Percentiles rank a stretch among this genome's conserved stretches.
phyloP scores from a whole-genome alignment of 2,797 vertebrate species.

The Myiotriccus ornatus region DNA sequence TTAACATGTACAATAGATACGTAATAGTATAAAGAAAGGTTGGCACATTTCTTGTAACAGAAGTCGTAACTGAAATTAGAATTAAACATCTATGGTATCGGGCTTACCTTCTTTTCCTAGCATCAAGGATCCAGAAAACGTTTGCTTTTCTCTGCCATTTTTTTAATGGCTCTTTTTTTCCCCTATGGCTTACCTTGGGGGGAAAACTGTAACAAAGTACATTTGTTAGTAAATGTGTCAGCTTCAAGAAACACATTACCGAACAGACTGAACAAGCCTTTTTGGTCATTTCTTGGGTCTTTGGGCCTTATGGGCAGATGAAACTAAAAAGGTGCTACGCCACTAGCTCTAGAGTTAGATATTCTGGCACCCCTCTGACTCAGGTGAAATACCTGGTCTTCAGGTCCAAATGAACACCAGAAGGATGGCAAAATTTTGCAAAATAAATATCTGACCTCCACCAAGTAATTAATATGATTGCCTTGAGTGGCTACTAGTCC shows the following conservation, averaged over 20 bases:
- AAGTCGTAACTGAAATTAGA: background rate
- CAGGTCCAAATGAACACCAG: background rate
- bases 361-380: background rate
- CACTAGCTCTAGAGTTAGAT: background rate
- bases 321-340: background rate
- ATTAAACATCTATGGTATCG: background rate
- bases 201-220: background rate
- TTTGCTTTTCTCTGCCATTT: background rate
- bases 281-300: background rate
- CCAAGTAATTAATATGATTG: background rate
- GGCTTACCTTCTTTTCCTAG: background rate
- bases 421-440: background rate
- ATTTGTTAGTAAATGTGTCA: background rate
- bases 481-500: background rate
- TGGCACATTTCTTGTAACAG: background rate
- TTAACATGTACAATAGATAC: background rate
- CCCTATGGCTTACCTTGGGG: background rate
- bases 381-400: background rate
- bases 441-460: background rate
- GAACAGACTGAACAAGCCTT: background rate
- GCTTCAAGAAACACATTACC: background rate
- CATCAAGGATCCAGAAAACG: background rate
- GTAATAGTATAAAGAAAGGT: background rate
- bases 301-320: accelerated
- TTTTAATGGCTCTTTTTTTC: background rate